Conservation (phyloP, 2,888 invertebrate genomes). For the Epinotia demarniana region DNA sequence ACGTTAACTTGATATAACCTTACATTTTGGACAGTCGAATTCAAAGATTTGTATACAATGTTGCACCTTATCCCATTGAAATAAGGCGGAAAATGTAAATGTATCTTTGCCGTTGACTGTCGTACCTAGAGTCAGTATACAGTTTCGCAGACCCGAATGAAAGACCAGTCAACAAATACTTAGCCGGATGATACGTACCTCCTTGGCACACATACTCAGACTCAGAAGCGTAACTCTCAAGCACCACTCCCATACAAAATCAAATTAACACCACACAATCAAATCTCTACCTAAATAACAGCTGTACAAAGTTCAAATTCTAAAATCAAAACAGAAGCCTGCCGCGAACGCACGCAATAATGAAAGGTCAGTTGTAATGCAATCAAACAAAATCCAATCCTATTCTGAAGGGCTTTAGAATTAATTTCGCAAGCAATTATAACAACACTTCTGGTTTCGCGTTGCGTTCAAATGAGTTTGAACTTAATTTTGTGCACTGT, state of each 20-base stretch:
- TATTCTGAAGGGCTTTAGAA: constrained; percentile 7
- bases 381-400: constrained; percentile 27
- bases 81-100: too few relatives aligned
- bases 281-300: not conserved
- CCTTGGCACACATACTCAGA: constrained; percentile 20
- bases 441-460: constrained; percentile 17
- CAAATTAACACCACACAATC: constrained; percentile 13
- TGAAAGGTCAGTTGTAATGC: constrained; percentile 22
- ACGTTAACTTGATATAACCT: too few relatives aligned
- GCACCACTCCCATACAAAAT: constrained; percentile 32
- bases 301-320: not conserved
- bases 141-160: not conserved
- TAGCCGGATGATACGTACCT: not conserved
- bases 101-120: too few relatives aligned
- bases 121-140: too few relatives aligned
- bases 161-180: constrained; percentile 5
- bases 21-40: too few relatives aligned
- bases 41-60: too few relatives aligned
- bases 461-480: not conserved
- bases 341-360: constrained; percentile 19
- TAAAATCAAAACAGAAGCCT: not conserved
- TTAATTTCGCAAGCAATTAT: constrained; percentile 14
- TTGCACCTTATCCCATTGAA: too few relatives aligned
- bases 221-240: constrained; percentile 23
- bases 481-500: not conserved